phyloP scores from a whole-genome alignment of 1,140 invertebrate genomes.

The Heterodera schachtii region DNA sequence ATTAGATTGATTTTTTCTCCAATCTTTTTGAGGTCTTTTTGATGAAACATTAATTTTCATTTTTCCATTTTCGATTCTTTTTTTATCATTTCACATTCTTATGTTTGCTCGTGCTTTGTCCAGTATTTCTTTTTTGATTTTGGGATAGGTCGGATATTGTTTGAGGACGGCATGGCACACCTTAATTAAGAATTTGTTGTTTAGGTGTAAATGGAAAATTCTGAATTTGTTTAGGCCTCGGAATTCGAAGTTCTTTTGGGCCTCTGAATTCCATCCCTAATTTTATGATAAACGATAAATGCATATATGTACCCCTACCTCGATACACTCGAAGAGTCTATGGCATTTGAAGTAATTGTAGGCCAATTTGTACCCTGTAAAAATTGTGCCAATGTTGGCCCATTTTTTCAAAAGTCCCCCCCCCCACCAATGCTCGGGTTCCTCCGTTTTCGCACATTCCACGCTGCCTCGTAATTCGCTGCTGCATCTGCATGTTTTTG shows the following conservation, averaged over 20 bases:
- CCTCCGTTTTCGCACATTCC: conserved; percentile 78
- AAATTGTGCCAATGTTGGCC: conserved; percentile 29
- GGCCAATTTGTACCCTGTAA: conserved; percentile 83
- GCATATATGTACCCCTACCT: conserved; percentile 65
- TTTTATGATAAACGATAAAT: too few species aligned
- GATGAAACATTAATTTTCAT: too few species aligned
- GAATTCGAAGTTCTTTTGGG: too few species aligned
- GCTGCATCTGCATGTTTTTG: conserved; percentile 86
- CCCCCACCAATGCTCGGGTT: conserved; percentile 77
- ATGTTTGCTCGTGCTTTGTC: conserved; percentile 82
- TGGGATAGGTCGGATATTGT: conserved; percentile 83
- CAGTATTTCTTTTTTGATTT: conserved; percentile 87
- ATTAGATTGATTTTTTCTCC: too few species aligned
- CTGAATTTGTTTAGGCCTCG: too few species aligned
- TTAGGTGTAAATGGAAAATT: conserved; percentile 3
- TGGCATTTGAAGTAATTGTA: conserved; percentile 89
- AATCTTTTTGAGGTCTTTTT: too few species aligned
- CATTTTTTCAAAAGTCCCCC: conserved; percentile 13
- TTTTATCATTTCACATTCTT: conserved; percentile 32
- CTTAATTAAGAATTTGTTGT: conserved; percentile 7
- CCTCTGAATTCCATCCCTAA: too few species aligned
- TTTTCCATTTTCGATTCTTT: background rate
- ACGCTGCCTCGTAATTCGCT: conserved; percentile 80
- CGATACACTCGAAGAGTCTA: conserved; percentile 82
- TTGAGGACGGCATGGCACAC: conserved; percentile 80